A percentile compares a stretch with the other conserved stretches of the same genome.
phyloP scores from a whole-genome alignment of 1,140 invertebrate genomes.

The Heliconius hewitsoni region DNA sequence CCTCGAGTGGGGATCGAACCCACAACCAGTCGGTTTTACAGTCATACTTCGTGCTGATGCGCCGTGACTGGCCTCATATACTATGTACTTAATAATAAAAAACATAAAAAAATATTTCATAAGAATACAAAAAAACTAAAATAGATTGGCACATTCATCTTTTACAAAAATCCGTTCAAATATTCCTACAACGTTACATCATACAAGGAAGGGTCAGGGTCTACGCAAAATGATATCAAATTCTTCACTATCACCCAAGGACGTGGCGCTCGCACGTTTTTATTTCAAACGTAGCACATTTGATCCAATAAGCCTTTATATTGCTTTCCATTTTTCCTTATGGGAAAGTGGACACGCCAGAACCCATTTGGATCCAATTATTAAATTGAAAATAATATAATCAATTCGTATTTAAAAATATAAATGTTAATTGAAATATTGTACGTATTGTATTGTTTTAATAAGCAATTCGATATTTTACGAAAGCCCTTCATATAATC shows the following conservation, averaged over 20 bases:
- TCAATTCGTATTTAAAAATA: not conserved
- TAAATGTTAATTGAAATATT: not conserved
- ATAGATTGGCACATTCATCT: not conserved
- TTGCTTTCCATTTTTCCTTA: conserved; percentile 16
- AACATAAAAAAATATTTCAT: not conserved
- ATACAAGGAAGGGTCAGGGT: not conserved
- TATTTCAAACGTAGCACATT: conserved; percentile 22
- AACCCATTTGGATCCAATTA: not conserved
- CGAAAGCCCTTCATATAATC: not conserved
- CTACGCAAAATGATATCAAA: conserved; percentile 22
- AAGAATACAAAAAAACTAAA: not conserved
- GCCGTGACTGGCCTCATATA: no score
- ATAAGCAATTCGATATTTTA: conserved; percentile 3
- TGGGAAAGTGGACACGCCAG: not conserved
- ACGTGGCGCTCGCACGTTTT: conserved; percentile 14
- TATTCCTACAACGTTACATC: not conserved
- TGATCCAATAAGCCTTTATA: conserved; percentile 23
- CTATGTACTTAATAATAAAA: no score
- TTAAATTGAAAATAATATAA: not conserved
- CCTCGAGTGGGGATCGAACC: no score
- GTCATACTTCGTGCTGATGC: no score
- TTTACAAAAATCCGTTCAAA: not conserved
- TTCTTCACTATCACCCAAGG: conserved; percentile 20
- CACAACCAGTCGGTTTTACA: no score
- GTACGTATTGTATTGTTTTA: not conserved